These are phyloP conservation scores for Lingula anatina DNA, from an alignment of 2,888 invertebrate genomes.

Conservation along the genomic window DNA sequence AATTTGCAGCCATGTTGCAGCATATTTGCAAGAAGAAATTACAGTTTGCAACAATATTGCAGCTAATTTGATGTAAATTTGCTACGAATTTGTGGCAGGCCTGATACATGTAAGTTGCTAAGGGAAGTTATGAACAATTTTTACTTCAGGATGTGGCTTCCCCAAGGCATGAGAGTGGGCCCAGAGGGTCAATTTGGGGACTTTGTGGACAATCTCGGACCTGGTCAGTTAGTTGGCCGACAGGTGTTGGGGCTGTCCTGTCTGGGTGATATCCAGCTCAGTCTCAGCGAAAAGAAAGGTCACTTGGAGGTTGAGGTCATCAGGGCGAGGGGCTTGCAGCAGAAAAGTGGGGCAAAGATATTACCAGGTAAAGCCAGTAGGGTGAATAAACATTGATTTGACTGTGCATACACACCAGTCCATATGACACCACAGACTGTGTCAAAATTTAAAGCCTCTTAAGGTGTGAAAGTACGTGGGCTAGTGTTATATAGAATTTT, in stretches of 20 bases:
- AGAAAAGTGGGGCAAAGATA: constrained; percentile 66
- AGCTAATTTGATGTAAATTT: too few species aligned
- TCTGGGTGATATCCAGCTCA: constrained; percentile 94
- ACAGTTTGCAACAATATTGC: too few species aligned
- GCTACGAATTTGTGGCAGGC: too few species aligned
- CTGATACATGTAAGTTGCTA: too few species aligned
- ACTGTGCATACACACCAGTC: too few species aligned
- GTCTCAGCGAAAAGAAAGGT: constrained; percentile 89
- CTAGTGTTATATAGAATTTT: too few species aligned
- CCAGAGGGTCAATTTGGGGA: constrained; percentile 81
- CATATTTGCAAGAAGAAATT: too few species aligned
- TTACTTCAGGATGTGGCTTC: constrained; percentile 34
- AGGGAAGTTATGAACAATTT: not conserved
- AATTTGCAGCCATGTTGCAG: too few species aligned
- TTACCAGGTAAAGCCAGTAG: constrained; percentile 67
- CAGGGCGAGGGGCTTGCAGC: constrained; percentile 89
- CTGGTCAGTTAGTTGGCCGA: constrained; percentile 93
- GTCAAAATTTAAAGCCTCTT: too few species aligned
- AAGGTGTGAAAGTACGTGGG: too few species aligned
- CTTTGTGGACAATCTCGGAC: constrained; percentile 92
- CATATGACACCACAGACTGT: too few species aligned
- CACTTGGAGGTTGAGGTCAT: constrained; percentile 97
- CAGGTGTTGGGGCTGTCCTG: constrained; percentile 96
- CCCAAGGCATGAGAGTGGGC: constrained; percentile 49
- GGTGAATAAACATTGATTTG: too few species aligned